phyloP scores from a whole-genome alignment of 2,113 vertebrate species.

The Pseudorectes ferrugineus region DNA sequence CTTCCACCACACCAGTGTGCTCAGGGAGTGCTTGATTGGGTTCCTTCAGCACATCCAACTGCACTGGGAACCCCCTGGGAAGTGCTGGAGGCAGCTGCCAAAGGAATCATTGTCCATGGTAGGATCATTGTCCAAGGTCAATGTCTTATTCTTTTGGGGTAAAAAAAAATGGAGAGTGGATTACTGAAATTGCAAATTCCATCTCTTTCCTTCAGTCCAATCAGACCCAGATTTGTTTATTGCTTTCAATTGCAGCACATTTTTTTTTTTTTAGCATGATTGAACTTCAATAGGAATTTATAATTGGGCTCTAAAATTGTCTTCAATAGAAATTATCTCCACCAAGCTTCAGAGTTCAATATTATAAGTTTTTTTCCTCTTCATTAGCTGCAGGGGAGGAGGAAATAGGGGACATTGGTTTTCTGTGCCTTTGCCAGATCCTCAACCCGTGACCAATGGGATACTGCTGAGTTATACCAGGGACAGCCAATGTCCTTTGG shows the following conservation, averaged over 20 bases:
- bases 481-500: not conserved
- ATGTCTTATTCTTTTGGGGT: not conserved
- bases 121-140: not conserved
- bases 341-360: not conserved
- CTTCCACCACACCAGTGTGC: not conserved
- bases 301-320: conserved; percentile 41
- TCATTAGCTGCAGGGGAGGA: not conserved
- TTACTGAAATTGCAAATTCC: not conserved
- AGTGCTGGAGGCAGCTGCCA: not conserved
- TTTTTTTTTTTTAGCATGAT: not conserved
- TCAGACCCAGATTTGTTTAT: not conserved
- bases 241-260: not conserved
- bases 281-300: conserved; percentile 27
- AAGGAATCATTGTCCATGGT: not conserved
- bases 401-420: not conserved
- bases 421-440: not conserved
- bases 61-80: not conserved
- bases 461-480: not conserved
- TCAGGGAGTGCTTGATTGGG: not conserved
- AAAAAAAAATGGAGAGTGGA: not conserved
- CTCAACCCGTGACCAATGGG: not conserved
- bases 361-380: not conserved
- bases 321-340: conserved; percentile 20
- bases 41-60: not conserved
- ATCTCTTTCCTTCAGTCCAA: not conserved